phyloP scores from a whole-genome alignment of 2,113 vertebrate species.

The Merops nubicus region DNA sequence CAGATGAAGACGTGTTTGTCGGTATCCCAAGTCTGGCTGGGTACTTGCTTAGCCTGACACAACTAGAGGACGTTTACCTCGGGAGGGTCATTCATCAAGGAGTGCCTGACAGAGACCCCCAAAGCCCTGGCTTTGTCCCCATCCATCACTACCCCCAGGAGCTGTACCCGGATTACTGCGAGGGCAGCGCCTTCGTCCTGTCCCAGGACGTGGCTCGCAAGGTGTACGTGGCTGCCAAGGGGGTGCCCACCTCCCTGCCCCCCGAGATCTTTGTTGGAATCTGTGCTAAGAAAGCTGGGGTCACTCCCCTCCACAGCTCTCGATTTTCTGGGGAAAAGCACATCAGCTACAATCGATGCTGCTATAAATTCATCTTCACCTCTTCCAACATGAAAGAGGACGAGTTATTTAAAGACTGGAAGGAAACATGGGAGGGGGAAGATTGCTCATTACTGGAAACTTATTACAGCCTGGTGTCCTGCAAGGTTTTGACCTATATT shows the following conservation, averaged over 20 bases:
- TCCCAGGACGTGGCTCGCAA: slow-evolving; percentile 89
- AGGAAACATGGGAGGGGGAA: slow-evolving; percentile 73
- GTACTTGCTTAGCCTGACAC: slow-evolving; percentile 82
- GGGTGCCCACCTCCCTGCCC: slow-evolving; percentile 55
- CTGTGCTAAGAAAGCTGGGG: slow-evolving; percentile 82
- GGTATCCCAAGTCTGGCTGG: slow-evolving; percentile 78
- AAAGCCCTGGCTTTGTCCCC: slow-evolving; percentile 76
- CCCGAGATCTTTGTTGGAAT: slow-evolving; percentile 85
- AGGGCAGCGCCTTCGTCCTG: slow-evolving; percentile 79
- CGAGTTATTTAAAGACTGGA: slow-evolving; percentile 80
- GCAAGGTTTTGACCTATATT: slow-evolving; percentile 88
- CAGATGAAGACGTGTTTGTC: slow-evolving; percentile 83
- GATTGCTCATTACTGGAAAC: slow-evolving; percentile 84
- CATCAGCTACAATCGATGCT: slow-evolving; percentile 89
- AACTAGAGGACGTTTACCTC: slow-evolving; percentile 84
- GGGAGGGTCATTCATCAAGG: slow-evolving; percentile 84
- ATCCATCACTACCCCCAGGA: slow-evolving; percentile 73
- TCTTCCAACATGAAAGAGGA: slow-evolving; percentile 73
- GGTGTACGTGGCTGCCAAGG: slow-evolving; percentile 79
- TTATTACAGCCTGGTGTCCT: slow-evolving; percentile 87
- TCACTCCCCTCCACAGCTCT: slow-evolving; percentile 86
- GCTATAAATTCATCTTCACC: slow-evolving; percentile 90
- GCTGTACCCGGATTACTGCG: slow-evolving; percentile 88
- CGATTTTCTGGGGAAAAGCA: slow-evolving; percentile 86
- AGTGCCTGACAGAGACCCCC: slow-evolving; percentile 77